A percentile compares a stretch with the other conserved stretches of the same genome.
These are phyloP conservation scores for Euphydryas editha DNA, from an alignment of 2,888 invertebrate genomes.

Conservation along the genomic window DNA sequence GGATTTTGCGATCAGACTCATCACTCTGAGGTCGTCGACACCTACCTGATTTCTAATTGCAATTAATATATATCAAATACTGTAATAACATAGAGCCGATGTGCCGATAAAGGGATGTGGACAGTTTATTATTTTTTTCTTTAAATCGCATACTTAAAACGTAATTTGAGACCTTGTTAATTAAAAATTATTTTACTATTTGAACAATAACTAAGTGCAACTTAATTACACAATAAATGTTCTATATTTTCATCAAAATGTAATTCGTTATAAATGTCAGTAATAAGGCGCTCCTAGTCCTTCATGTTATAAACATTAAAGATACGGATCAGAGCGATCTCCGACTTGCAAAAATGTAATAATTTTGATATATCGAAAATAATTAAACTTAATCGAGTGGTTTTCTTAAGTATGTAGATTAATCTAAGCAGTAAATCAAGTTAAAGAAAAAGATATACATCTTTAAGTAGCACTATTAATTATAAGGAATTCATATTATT, in stretches of 20 bases:
- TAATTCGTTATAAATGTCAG: too few species aligned
- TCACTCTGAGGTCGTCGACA: slow-evolving; percentile 48
- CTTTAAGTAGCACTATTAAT: neutral
- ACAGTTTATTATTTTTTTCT: neutral
- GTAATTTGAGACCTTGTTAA: too few species aligned
- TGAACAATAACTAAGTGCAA: neutral
- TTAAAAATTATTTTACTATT: neutral
- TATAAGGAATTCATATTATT: too few species aligned
- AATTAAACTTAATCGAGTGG: neutral
- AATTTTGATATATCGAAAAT: neutral
- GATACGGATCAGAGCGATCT: neutral
- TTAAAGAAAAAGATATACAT: too few species aligned
- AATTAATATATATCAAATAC: slow-evolving; percentile 12
- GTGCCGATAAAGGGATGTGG: too few species aligned
- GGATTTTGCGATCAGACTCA: slow-evolving; percentile 49
- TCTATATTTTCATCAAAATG: too few species aligned
- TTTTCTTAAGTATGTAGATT: neutral
- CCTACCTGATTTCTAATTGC: slow-evolving; percentile 43
- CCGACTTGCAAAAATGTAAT: neutral
- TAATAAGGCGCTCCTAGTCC: neutral
- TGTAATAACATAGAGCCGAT: neutral
- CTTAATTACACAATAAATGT: too few species aligned
- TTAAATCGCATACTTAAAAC: too few species aligned
- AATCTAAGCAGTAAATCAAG: neutral
- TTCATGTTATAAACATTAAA: neutral